Evolutionary conservation across 1,140 invertebrate genomes (phyloP).

Genomic region (Neodiprion pinetum): DNA sequence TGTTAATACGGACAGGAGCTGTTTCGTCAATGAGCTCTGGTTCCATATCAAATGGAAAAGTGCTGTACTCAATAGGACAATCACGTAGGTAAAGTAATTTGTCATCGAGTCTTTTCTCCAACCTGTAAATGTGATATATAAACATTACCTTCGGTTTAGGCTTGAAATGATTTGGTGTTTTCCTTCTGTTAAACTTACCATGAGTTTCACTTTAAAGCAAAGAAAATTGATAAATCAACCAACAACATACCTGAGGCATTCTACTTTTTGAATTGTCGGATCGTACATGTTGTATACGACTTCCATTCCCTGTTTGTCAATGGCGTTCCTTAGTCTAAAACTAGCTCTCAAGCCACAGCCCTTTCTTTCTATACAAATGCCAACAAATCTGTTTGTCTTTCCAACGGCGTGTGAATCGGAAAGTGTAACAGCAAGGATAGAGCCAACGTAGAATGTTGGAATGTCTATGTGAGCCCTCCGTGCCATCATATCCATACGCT

Average conservation of each 20-base stretch:
- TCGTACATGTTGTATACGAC: conserved; percentile 93
- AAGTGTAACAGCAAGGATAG: conserved; percentile 89
- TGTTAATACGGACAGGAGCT: conserved; percentile 84
- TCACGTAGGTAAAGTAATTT: conserved; percentile 91
- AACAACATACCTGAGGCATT: conserved; percentile 60
- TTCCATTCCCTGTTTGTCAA: conserved; percentile 91
- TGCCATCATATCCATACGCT: conserved; percentile 91
- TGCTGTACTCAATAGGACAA: conserved; percentile 92
- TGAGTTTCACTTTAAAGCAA: conserved; percentile 11
- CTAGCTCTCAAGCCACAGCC: conserved; percentile 81
- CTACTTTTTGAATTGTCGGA: conserved; percentile 88
- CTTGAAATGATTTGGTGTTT: conserved; percentile 2
- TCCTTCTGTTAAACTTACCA: conserved; percentile 8
- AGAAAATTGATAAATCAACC: conserved; percentile 3
- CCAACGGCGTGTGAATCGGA: conserved; percentile 86
- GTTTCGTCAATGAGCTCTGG: conserved; percentile 79
- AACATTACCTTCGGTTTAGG: conserved; percentile 16
- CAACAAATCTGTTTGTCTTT: conserved; percentile 91
- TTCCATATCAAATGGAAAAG: conserved; percentile 93
- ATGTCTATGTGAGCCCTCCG: conserved; percentile 84
- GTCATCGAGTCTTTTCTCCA: conserved; percentile 95
- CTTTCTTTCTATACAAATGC: conserved; percentile 91
- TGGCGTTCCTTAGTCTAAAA: conserved; percentile 91
- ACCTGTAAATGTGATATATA: conserved; percentile 68
- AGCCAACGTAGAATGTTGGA: conserved; percentile 98